Base-by-base conservation (phyloP, 2,113 vertebrate genomes). In the Neopipo cinnamomea region DNA sequence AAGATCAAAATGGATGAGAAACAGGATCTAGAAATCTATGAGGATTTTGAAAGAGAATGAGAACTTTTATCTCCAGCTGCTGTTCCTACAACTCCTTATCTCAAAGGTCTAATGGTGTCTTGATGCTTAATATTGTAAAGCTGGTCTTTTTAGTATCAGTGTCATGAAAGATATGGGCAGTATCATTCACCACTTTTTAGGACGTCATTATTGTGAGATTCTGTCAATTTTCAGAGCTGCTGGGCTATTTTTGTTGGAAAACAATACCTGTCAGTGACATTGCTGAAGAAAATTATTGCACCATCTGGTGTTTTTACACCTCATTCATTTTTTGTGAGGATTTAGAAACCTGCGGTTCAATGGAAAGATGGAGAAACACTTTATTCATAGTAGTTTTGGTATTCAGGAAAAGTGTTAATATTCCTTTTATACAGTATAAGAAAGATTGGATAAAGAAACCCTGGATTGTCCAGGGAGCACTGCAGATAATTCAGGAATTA, bases 401-500 rank as follows among this genome's bases (percentile, higher is more conserved):
- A 18, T 94, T 82, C 2, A 30, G 41, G 76, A 58, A 71, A 88
- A 92, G 30, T 58, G 11, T 55, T 89, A 91, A 6, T 75, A 19
- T 85, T 83, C 44, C 31, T 53, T 90, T 90, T 66, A 61, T 76
- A 91, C 79, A 6, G 14, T 56, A 35, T 65, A 58, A 91, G 37
- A 92, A 79, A 12, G 8, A 61, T 4, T 73, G 41, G 28, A 35
- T 83, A 56, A 63, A 85, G 44, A 76, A 31, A 65, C 23, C 11
- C 41, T 70, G 44, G 25, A 62, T 85, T 91, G 41, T 79, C 70
- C 35, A 55, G 77, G 23, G n/a, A 62, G 4, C 58, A 67, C 53
- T 89, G 52, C 89, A 89, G 33, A 82, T 91, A 82, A 78, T 79
- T 79, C 44, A 83, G 53, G 66, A 93, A 89, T 94, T 39, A 66